Evolutionary conservation across 1,140 invertebrate genomes (phyloP).

Genomic region (Chelonus insularis): DNA sequence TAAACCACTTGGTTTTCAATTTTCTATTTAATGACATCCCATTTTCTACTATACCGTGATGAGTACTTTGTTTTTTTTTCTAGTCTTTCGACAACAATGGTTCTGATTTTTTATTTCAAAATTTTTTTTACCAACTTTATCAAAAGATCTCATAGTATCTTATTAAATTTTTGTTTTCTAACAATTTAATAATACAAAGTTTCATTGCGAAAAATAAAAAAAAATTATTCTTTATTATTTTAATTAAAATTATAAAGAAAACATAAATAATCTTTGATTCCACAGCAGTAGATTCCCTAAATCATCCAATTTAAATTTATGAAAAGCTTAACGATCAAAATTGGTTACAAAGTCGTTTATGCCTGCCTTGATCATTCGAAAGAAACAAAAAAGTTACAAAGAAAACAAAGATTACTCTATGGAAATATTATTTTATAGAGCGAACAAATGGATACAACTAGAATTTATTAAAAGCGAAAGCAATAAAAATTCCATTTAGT

Average conservation of each 20-base stretch:
- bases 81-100: neutral
- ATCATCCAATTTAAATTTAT: too few relatives aligned
- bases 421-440: neutral
- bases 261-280: too few relatives aligned
- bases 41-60: constrained; percentile 21
- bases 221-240: too few relatives aligned
- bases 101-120: too few relatives aligned
- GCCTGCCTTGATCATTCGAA: neutral
- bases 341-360: neutral
- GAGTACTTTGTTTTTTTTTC: constrained; percentile 17
- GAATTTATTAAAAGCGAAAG: neutral
- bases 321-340: neutral
- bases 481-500: constrained; percentile 2
- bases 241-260: too few relatives aligned
- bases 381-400: neutral
- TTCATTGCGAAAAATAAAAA: too few relatives aligned
- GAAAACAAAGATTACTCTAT: neutral
- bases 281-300: too few relatives aligned
- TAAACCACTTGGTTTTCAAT: constrained; percentile 30
- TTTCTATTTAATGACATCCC: constrained; percentile 29
- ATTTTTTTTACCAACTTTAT: too few relatives aligned
- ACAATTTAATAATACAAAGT: too few relatives aligned
- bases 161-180: too few relatives aligned
- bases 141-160: too few relatives aligned
- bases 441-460: neutral